Percentiles rank a stretch among this genome's conserved stretches.
These are phyloP conservation scores for Harpegnathos saltator DNA, from an alignment of 1,140 invertebrate genomes.

Conservation along the genomic window DNA sequence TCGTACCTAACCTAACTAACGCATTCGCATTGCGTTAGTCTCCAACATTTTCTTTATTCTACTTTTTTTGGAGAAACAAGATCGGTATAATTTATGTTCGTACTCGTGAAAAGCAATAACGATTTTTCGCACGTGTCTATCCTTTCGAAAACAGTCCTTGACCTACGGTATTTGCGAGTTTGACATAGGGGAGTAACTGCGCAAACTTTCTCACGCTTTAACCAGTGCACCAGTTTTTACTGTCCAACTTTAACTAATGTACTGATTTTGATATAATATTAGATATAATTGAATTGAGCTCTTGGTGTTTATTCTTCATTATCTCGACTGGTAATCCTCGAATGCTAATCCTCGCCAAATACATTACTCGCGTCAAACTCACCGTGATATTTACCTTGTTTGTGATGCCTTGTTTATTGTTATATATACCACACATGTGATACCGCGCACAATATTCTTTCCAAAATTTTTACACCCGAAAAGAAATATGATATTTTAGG, in stretches of 20 bases:
- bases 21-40: slow-evolving; percentile 8
- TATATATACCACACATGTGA: no score
- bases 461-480: no score
- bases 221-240: no score
- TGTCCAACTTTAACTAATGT: slow-evolving; percentile 1
- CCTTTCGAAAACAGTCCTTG: slow-evolving; percentile 46
- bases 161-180: slow-evolving; percentile 26
- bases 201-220: slow-evolving; percentile 1
- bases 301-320: neutral
- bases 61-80: neutral
- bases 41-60: neutral
- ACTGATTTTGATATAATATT: slow-evolving; percentile 27
- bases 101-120: slow-evolving; percentile 27
- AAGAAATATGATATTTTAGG: no score
- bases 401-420: no score
- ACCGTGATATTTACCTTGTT: no score
- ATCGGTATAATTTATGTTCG: slow-evolving; percentile 30
- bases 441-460: no score
- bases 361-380: no score
- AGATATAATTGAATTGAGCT: neutral
- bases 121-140: slow-evolving; percentile 29
- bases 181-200: neutral
- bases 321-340: no score
- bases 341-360: neutral
- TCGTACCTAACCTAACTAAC: neutral